Base-by-base conservation (phyloP, 2,797 vertebrate species). In the Pangasius sanitwongsei region DNA sequence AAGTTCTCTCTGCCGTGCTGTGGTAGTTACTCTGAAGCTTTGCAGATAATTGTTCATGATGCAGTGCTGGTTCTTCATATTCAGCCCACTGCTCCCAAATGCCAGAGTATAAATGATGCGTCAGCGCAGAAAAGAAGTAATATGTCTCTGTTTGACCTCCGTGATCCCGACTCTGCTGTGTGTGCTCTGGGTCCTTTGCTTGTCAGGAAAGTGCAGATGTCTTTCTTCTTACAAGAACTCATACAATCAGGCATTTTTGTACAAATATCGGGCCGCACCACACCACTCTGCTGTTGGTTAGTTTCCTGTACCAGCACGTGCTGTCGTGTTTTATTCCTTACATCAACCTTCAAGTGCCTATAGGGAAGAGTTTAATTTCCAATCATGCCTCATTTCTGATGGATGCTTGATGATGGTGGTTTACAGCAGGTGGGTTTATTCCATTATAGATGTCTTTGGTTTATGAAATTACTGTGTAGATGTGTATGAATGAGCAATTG, bases 81-180 rank as follows among this genome's bases (percentile, higher is more conserved):
- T 95, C 93, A 93, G 91, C 74, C 80, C 91, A 91, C 90, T 87
- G 72, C 20, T 88, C 87, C 90, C 89, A 93, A 91, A 87, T 87
- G 89, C 72, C 92, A 90, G 90, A 87, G 89, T 92, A 95, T 93
- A 93, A 93, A 94, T 94, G 93, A 94, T 83, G 86, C 89, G 92
- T 93, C 92, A 89, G 90, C 88, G 88, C 91, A 89, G 91, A 93
- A 93, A 90, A 89, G 65, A 92, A 89, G 92, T 92, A 92, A 94
- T 92, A 93, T 91, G 88, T 70, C 53, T 91, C 91, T 89, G 88
- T 86, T 91, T 81, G 89, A 89, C 87, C 90, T 65, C 67, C 74
- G 20, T 92, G 93, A 94, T 92, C 92, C 88, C 89, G 90, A 80
- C 50, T 55, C 18, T 80, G 57, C 69, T 86, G 70, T 57, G 53